Base-by-base conservation (phyloP, 2,797 vertebrate genomes). In the Mico argentatus region DNA sequence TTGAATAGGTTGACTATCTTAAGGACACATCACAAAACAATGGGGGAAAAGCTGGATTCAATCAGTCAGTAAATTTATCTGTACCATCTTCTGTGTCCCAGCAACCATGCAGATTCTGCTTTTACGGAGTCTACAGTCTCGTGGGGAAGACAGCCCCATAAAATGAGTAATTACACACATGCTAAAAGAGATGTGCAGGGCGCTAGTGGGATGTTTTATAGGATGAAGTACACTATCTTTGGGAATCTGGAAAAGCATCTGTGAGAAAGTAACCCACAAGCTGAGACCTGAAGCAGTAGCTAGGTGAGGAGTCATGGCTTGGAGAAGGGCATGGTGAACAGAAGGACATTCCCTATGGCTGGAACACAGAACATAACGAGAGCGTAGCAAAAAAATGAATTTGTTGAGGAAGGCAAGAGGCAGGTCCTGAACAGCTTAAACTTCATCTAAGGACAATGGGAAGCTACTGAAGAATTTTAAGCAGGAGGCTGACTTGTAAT, bases 391-490 rank as follows among this genome's bases (percentile, higher is more conserved):
- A 94, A 46, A 46, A 55, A 33, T 46, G 52, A 46, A 72, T 85
- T 44, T 91, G 10, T 41, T 91, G 20, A 92, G 55, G 72, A 48
- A 73, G 52, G 48, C 4, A 70, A 48, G 48, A 90, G 30, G 50
- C 83, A 70, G 26, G 90, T 79, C 39, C 57, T 33, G 27, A 64
- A 84, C 59, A 39, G 26, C 36, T 93, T 59, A 27, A 90, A 64
- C 77, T 80, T 79, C n/a, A 22, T 76, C 64, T 76, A 87, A 97
- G 83, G 70, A n/a, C 73, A 85, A 26, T 67, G 39, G 20, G 64
- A 88, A 95, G 52, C 55, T 85, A 72, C 67, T 64, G n/a, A 88
- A 85, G 46, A 72, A 95, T 91, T 67, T 85, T 76, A 81, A 94
- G 27, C 52, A 82, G 30, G 2, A 9, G 33, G 88, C 64, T 76